Conservation (phyloP, 2,797 vertebrate genomes). For the Takifugu ocellatus region DNA sequence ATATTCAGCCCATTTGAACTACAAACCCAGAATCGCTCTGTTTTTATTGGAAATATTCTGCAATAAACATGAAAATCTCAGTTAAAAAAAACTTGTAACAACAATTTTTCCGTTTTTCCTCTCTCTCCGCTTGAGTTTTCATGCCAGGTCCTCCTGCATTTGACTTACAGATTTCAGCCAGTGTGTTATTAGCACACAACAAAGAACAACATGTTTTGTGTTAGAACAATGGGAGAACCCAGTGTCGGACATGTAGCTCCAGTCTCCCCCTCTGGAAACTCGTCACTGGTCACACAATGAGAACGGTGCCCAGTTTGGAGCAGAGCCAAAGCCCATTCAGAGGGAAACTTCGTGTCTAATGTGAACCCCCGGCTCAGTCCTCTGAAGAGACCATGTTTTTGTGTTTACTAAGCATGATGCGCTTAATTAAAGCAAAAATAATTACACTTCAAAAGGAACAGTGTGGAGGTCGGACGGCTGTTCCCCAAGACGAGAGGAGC, state of each 20-base stretch:
- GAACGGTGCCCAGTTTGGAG: conserved; percentile 59
- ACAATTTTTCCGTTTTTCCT: conserved; percentile 2
- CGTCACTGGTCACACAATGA: conserved; percentile 63
- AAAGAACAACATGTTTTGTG: conserved; percentile 64
- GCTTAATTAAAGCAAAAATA: conserved; percentile 94
- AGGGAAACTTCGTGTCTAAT: conserved; percentile 54
- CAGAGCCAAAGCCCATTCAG: conserved; percentile 64
- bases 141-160: conserved; percentile 24
- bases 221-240: conserved; percentile 52
- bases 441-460: conserved; percentile 92
- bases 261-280: conserved; percentile 9
- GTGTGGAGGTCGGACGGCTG: conserved; percentile 72
- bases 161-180: conserved; percentile 52
- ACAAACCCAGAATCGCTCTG: not conserved
- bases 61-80: not conserved
- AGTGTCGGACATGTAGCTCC: conserved; percentile 47
- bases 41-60: not conserved
- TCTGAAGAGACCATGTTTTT: conserved; percentile 70
- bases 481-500: conserved; percentile 78
- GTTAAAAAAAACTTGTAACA: not conserved
- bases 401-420: conserved; percentile 95
- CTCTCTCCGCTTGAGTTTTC: no score
- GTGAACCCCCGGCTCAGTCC: conserved; percentile 63
- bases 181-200: conserved; percentile 66
- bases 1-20: conserved; percentile 1